Percentiles rank a stretch among this genome's conserved stretches.
These are phyloP conservation scores for Microplitis demolitor DNA, from an alignment of 1,140 invertebrate genomes.

Conservation along the genomic window DNA sequence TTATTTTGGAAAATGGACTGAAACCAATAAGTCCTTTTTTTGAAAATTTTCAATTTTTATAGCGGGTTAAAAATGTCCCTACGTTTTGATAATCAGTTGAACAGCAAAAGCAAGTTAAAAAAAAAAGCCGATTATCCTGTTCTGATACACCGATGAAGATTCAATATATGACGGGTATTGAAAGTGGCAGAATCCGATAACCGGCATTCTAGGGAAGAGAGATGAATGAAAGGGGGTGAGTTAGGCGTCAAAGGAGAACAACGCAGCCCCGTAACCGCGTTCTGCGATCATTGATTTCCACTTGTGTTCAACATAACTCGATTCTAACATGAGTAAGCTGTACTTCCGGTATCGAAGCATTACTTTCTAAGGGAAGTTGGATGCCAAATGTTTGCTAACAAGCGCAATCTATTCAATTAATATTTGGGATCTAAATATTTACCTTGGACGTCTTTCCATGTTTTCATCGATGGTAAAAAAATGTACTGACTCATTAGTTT, in stretches of 20 bases:
- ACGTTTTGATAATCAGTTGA: neutral
- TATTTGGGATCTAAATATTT: too few relatives aligned
- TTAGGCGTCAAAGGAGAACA: conserved; percentile 24
- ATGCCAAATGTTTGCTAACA: too few relatives aligned
- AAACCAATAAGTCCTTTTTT: too few relatives aligned
- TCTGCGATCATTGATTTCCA: conserved; percentile 35
- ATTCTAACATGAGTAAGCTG: conserved; percentile 4
- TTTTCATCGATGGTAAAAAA: too few relatives aligned
- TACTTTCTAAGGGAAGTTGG: neutral
- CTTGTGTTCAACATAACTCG: conserved; percentile 27
- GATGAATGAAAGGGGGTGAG: conserved; percentile 13
- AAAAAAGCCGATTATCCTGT: conserved; percentile 4
- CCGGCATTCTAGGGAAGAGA: conserved; percentile 2
- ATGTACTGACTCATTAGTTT: too few relatives aligned
- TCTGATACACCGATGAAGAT: neutral
- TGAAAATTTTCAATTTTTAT: too few relatives aligned
- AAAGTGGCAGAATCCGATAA: conserved; percentile 29
- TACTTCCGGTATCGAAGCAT: neutral
- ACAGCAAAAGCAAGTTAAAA: neutral
- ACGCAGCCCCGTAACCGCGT: conserved; percentile 32
- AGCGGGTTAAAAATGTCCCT: neutral
- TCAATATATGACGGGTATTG: conserved; percentile 19
- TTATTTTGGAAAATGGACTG: too few relatives aligned
- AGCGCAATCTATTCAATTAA: too few relatives aligned
- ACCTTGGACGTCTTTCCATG: too few relatives aligned